These are phyloP conservation scores for Tragelaphus buxtoni DNA, from an alignment of 2,113 vertebrate species.

Conservation along the genomic window DNA sequence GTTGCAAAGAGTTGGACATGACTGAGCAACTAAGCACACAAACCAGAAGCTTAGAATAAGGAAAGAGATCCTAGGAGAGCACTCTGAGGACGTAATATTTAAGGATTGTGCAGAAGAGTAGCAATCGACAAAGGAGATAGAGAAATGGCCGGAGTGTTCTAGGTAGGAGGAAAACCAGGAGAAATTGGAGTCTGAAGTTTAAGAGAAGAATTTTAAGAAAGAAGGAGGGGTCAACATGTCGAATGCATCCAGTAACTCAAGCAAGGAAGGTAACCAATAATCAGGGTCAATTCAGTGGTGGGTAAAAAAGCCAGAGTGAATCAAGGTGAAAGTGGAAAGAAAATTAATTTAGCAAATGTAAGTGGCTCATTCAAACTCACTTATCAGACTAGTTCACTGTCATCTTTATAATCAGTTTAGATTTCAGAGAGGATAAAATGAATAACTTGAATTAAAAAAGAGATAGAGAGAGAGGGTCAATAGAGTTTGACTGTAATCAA, in stretches of 20 bases:
- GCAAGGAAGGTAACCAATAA: background rate
- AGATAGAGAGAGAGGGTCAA: background rate
- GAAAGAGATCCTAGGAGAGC: background rate
- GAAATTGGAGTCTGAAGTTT: background rate
- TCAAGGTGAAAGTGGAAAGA: background rate
- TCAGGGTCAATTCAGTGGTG: background rate
- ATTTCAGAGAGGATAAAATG: background rate
- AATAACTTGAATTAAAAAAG: background rate
- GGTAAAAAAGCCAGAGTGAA: background rate
- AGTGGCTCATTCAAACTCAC: background rate
- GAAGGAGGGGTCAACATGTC: background rate
- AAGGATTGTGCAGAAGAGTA: background rate
- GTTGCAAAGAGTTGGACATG: background rate
- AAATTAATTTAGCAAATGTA: background rate
- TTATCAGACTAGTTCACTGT: background rate
- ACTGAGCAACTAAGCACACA: background rate
- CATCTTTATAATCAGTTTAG: background rate
- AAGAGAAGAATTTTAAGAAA: background rate
- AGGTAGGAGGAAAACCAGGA: background rate
- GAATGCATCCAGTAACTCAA: background rate
- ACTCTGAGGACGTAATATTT: background rate
- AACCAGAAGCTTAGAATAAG: background rate
- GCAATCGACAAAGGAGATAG: background rate
- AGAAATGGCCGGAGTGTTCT: background rate
- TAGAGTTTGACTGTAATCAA: background rate